Evolutionary conservation across 2,113 vertebrate species (phyloP).

Genomic region (Todiramphus chloris): DNA sequence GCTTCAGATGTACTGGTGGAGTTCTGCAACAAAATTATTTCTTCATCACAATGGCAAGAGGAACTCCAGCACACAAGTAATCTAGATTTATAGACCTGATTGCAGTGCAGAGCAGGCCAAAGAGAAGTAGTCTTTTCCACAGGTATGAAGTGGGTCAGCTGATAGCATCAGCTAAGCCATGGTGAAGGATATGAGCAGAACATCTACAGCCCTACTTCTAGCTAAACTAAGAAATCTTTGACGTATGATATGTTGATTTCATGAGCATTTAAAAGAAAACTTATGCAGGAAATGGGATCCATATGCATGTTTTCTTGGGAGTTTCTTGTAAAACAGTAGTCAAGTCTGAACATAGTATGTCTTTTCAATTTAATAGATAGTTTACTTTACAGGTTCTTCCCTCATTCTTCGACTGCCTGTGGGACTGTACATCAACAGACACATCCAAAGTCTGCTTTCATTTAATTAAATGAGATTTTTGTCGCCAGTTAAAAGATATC

Average conservation of each 20-base stretch:
- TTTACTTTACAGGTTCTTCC: slow-evolving; percentile 16
- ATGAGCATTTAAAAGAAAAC: slow-evolving; percentile 17
- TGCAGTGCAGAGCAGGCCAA: not conserved
- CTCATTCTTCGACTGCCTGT: not conserved
- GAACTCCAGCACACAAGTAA: slow-evolving; percentile 13
- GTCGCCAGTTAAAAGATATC: not conserved
- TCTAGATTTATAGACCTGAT: not conserved
- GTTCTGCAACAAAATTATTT: slow-evolving; percentile 32
- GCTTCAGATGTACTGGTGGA: slow-evolving; percentile 2
- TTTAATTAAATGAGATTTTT: slow-evolving; percentile 41
- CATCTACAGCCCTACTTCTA: not conserved
- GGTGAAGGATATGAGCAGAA: not conserved
- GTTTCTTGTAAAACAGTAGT: slow-evolving; percentile 18
- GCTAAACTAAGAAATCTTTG: not conserved
- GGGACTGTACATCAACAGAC: not conserved
- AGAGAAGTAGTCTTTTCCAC: not conserved
- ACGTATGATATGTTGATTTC: not conserved
- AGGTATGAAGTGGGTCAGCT: slow-evolving; percentile 13
- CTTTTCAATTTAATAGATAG: slow-evolving; percentile 14
- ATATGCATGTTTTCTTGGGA: not conserved
- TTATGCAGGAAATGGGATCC: slow-evolving; percentile 37
- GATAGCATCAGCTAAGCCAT: not conserved
- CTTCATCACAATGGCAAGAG: slow-evolving; percentile 37
- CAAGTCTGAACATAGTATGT: not conserved
- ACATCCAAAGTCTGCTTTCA: not conserved